Evolutionary conservation across 2,797 vertebrate species (phyloP), one percentile per base, ranked within the genome.

Genomic region (Numenius phaeopus): DNA sequence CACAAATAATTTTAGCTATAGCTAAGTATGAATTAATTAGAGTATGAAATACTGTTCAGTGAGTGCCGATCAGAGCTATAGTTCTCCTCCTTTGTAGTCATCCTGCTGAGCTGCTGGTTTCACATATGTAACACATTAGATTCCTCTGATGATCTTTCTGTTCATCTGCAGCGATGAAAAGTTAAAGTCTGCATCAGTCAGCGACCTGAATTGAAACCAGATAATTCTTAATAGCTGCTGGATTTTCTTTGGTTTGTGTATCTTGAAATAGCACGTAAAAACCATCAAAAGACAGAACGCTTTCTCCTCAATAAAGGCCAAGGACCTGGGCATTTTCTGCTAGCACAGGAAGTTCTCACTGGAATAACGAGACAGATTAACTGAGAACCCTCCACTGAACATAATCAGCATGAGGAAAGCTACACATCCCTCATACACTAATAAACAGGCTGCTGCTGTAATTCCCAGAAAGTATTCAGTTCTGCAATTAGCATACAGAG

Each of bases 131-230:
- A 93, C 10, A 50, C 34, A 72, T 78, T 71, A 83, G 40, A 72
- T 37, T 86, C n/a, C 54, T 70, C 46, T 83, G 67, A 91, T 42
- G 30, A 91, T 71, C 30, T 15, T 80, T 90, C 79, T 85, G 50
- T 73, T 83, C 65, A 94, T 49, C 39, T 80, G 30, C 32, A 77
- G 87, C 2, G 57, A 81, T 40, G 80, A 97, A 71, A 96, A 94
- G 39, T 71, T 88, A 26, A 89, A 87, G 40, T 32, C 67, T 61
- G 34, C 40, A 71, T 73, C 52, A 79, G 62, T 62, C 77, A 87
- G 46, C 6, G 3, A 89, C 39, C 42, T 90, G 92, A 75, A 89
- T 0, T 75, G 46, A 89, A 93, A 94, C 9, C 72, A 90, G 54
- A 5, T 29, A 59, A 76, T 47, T 90, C 73, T 65, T 76, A 84